Conservation (phyloP, 2,888 invertebrate species). For the Achlya flavicornis region DNA sequence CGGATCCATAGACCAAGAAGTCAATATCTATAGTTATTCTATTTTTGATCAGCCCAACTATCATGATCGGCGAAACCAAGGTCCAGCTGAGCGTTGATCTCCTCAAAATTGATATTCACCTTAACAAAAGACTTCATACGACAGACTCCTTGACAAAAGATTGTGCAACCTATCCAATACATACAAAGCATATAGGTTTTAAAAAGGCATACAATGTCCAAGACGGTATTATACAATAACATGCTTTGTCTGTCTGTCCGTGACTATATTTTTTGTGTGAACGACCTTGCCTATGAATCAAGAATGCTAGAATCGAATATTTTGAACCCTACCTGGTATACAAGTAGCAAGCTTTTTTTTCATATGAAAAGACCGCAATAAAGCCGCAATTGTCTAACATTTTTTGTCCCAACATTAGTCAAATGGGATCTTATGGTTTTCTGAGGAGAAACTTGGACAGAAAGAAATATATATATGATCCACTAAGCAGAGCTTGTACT, state of each 20-base stretch:
- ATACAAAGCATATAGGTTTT: slow-evolving; percentile 6
- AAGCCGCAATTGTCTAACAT: no score
- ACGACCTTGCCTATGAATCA: slow-evolving; percentile 27
- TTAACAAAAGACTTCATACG: background rate
- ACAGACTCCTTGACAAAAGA: background rate
- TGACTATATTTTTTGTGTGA: slow-evolving; percentile 32
- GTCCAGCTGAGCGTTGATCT: no score
- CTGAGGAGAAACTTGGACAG: no score
- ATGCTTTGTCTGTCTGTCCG: slow-evolving; percentile 25
- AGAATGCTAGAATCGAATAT: slow-evolving; percentile 18
- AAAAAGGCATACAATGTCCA: slow-evolving; percentile 12
- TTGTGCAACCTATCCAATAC: background rate
- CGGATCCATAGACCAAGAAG: no score
- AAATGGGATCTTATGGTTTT: no score
- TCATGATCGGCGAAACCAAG: no score
- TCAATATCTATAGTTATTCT: no score
- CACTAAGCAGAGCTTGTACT: no score
- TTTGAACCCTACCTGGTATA: background rate
- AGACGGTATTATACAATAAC: slow-evolving; percentile 5
- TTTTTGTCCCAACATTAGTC: no score
- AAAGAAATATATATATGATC: no score
- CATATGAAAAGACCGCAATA: background rate
- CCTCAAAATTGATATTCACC: no score
- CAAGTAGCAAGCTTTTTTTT: background rate
- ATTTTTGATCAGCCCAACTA: no score